A percentile compares a stretch with the other conserved stretches of the same genome.
Evolutionary conservation across 92 coral and sea anemone species (phyloP).

Genomic region (Phymanthus crucifer): DNA sequence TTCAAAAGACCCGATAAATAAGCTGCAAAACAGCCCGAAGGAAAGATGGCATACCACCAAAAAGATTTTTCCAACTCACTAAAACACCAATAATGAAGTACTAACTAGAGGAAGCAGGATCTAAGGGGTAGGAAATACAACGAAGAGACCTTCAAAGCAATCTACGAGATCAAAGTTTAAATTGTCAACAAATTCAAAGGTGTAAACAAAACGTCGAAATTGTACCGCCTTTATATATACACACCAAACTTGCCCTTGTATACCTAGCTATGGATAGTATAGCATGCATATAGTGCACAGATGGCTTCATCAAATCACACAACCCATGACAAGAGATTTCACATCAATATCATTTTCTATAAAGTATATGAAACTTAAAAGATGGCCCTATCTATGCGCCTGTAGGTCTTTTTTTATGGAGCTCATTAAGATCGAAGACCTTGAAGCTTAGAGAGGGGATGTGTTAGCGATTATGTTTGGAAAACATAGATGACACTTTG

Average conservation of each 20-base stretch:
- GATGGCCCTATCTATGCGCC: neutral
- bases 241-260: conserved; percentile 18
- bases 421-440: neutral
- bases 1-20: conserved; percentile 71
- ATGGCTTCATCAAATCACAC: neutral
- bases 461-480: conserved; percentile 22
- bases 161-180: conserved; percentile 15
- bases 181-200: conserved; percentile 15
- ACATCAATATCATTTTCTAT: neutral
- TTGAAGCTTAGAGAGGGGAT: conserved; percentile 19
- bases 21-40: conserved; percentile 42
- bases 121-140: neutral
- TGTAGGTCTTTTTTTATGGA: neutral
- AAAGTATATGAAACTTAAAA: neutral
- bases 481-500: conserved; percentile 44
- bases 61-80: conserved; percentile 3
- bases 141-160: neutral
- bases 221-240: conserved; percentile 8
- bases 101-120: conserved; percentile 10
- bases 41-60: conserved; percentile 11
- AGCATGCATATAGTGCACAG: conserved; percentile 13
- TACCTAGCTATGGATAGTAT: neutral
- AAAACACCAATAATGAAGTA: neutral
- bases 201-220: conserved; percentile 29
- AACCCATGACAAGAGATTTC: neutral